phyloP scores from a whole-genome alignment of 1,140 invertebrate genomes.

The Drosophila murphyi region DNA sequence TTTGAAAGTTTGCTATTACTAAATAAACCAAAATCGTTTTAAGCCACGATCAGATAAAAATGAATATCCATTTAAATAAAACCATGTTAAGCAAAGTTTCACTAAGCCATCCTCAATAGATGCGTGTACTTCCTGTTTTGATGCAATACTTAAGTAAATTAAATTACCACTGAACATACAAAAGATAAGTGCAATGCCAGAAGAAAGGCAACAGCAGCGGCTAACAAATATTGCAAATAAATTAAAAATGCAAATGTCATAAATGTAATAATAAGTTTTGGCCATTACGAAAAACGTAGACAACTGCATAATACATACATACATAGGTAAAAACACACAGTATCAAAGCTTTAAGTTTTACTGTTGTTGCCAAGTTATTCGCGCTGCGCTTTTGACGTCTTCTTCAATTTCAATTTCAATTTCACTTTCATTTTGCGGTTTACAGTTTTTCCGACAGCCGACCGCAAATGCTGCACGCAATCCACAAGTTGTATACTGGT shows the following conservation, averaged over 20 bases:
- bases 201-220: neutral
- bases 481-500: slow-evolving; percentile 37
- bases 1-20: neutral
- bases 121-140: too few relatives aligned
- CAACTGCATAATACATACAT: slow-evolving; percentile 24
- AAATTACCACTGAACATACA: neutral
- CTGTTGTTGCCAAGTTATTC: slow-evolving; percentile 22
- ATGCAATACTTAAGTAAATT: neutral
- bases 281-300: slow-evolving; percentile 32
- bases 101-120: neutral
- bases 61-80: neutral
- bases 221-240: slow-evolving; percentile 17
- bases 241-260: slow-evolving; percentile 51
- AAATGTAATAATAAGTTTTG: slow-evolving; percentile 40
- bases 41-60: neutral
- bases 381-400: slow-evolving; percentile 55
- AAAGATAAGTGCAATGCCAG: neutral
- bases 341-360: neutral
- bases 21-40: neutral
- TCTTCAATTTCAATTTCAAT: slow-evolving; percentile 79
- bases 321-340: neutral
- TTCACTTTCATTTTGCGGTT: slow-evolving; percentile 80
- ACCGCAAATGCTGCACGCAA: slow-evolving; percentile 73
- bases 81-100: neutral
- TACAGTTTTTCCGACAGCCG: slow-evolving; percentile 75